These are phyloP conservation scores for Actias luna DNA, from an alignment of 2,888 invertebrate species.

Conservation along the genomic window DNA sequence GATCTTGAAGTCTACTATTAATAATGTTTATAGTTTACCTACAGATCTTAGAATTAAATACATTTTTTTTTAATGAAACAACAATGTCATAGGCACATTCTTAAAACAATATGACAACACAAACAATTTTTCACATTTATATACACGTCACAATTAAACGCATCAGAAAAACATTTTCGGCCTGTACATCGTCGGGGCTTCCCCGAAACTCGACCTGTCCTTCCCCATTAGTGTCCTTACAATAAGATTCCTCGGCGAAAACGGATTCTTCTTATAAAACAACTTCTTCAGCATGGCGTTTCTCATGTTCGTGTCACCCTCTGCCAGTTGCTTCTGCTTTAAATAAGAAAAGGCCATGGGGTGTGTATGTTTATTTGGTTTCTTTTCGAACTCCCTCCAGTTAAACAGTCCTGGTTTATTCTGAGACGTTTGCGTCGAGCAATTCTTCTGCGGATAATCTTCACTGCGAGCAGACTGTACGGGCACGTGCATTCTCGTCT, in stretches of 20 bases:
- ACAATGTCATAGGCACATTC: constrained; percentile 21
- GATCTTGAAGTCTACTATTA: no score
- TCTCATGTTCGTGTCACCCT: constrained; percentile 57
- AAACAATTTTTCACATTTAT: constrained; percentile 34
- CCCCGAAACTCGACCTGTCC: constrained; percentile 58
- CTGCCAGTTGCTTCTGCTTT: constrained; percentile 52
- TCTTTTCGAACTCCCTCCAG: constrained; percentile 54
- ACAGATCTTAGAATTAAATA: neutral
- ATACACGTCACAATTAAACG: constrained; percentile 31
- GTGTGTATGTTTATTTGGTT: constrained; percentile 34
- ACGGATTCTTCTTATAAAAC: constrained; percentile 67
- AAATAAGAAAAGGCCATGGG: constrained; percentile 47
- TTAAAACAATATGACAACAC: constrained; percentile 21
- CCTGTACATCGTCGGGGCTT: constrained; percentile 45
- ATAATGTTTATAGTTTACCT: neutral
- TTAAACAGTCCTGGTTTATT: constrained; percentile 40
- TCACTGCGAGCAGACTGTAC: constrained; percentile 18
- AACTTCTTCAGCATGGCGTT: constrained; percentile 64
- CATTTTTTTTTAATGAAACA: constrained; percentile 22
- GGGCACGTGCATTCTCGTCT: constrained; percentile 46
- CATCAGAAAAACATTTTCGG: constrained; percentile 58
- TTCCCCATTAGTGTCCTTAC: constrained; percentile 62
- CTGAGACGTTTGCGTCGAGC: constrained; percentile 39
- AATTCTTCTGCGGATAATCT: constrained; percentile 32
- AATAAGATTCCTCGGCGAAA: constrained; percentile 63